These are phyloP conservation scores for Seriola dumerili DNA, from an alignment of 2,113 vertebrate genomes.

Conservation along the genomic window DNA sequence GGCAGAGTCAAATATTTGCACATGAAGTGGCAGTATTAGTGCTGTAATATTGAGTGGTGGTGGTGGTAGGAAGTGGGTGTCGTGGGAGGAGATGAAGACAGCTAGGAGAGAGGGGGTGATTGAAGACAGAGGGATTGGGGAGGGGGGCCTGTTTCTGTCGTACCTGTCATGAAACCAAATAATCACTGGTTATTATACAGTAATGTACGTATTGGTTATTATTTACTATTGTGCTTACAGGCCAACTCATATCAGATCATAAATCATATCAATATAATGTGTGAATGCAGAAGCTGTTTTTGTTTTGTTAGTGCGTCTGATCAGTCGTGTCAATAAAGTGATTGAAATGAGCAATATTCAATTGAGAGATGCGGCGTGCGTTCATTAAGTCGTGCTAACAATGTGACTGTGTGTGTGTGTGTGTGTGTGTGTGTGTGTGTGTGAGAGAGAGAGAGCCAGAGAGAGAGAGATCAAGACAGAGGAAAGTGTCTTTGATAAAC, in stretches of 20 bases:
- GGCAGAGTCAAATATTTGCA: conserved; percentile 83
- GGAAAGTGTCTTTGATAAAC: conserved; percentile 15
- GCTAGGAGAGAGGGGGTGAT: conserved; percentile 4
- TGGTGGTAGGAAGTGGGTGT: conserved; percentile 2
- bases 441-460: not conserved
- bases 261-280: conserved; percentile 3
- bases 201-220: not conserved
- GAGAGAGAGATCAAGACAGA: not conserved
- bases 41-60: conserved; percentile 69
- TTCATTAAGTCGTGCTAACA: conserved; percentile 3
- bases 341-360: conserved; percentile 34
- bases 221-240: not conserved
- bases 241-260: not conserved
- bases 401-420: not conserved
- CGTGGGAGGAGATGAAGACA: conserved; percentile 34
- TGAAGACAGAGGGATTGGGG: conserved; percentile 10
- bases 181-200: not conserved
- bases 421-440: not conserved
- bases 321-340: conserved; percentile 17
- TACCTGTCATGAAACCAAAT: not conserved
- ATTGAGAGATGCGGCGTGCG: conserved; percentile 1
- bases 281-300: conserved; percentile 9
- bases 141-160: not conserved
- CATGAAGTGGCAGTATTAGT: conserved; percentile 72
- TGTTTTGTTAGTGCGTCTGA: not conserved